Conservation (phyloP, 2,797 vertebrate species). For the Coendou prehensilis region DNA sequence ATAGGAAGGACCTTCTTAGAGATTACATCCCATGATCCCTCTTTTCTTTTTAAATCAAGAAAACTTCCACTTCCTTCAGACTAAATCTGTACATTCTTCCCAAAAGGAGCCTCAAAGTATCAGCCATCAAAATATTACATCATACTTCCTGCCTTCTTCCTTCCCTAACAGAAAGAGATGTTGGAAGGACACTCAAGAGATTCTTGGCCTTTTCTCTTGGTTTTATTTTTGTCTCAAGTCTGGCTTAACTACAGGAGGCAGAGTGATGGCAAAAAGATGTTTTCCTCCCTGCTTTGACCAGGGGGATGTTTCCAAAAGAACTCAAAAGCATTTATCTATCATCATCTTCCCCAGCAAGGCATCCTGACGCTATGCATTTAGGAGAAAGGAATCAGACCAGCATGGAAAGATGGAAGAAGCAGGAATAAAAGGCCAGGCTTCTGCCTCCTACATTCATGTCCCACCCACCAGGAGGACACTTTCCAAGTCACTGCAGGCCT, state of each 20-base stretch:
- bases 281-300: slow-evolving; percentile 7
- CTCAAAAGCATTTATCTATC: slow-evolving; percentile 31
- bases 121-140: neutral
- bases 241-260: slow-evolving; percentile 30
- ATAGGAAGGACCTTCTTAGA: neutral
- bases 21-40: neutral
- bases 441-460: neutral
- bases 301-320: slow-evolving; percentile 29
- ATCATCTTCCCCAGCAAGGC: slow-evolving; percentile 8
- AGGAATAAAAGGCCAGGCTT: neutral
- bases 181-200: neutral
- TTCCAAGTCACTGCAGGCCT: slow-evolving; percentile 27
- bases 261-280: neutral
- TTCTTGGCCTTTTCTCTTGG: slow-evolving; percentile 31
- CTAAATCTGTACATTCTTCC: neutral
- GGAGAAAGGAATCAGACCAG: neutral
- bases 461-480: neutral
- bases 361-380: neutral
- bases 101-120: neutral
- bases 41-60: neutral
- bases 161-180: neutral
- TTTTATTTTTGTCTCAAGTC: slow-evolving; percentile 60
- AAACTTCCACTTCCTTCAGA: neutral
- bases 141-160: neutral
- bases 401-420: neutral